phyloP scores from a whole-genome alignment of 2,797 vertebrate genomes.

The Australoheros facetus region DNA sequence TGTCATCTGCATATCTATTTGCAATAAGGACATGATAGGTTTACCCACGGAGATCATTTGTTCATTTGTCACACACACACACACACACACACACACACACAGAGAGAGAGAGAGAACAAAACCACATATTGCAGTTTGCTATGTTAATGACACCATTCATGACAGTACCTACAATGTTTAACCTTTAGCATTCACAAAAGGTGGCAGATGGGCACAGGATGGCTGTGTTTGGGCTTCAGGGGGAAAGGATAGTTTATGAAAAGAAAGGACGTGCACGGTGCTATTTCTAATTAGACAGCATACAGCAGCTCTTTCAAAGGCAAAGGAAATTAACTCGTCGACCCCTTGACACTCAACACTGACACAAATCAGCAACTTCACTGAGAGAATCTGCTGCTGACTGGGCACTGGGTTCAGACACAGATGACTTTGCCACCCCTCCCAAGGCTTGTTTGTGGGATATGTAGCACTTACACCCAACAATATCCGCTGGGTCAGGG shows the following conservation, averaged over 20 bases:
- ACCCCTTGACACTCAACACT: constrained; percentile 56
- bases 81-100: too few species aligned
- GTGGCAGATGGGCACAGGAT: constrained; percentile 33
- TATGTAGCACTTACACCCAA: constrained; percentile 52
- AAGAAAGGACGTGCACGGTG: constrained; percentile 14
- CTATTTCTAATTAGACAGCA: constrained; percentile 12
- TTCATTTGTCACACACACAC: constrained; percentile 21
- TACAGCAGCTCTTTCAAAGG: constrained; percentile 14
- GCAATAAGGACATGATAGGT: constrained; percentile 29
- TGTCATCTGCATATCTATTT: constrained; percentile 49
- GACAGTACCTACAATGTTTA: constrained; percentile 48
- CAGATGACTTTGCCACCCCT: constrained; percentile 54
- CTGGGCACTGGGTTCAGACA: constrained; percentile 46
- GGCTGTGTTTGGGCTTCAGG: constrained; percentile 20
- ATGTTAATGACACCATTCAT: constrained; percentile 35
- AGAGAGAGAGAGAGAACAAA: not conserved
- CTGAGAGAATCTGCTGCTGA: constrained; percentile 56
- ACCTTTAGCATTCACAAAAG: constrained; percentile 51
- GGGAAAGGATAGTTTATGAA: constrained; percentile 28
- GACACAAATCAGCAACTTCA: constrained; percentile 65
- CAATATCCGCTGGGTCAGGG: constrained; percentile 59
- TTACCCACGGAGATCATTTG: constrained; percentile 47
- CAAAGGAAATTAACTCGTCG: constrained; percentile 49
- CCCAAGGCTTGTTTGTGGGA: constrained; percentile 46
- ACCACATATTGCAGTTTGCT: constrained; percentile 36